Percentiles rank a stretch among this genome's conserved stretches.
Conservation (phyloP, 2,888 invertebrate species). For the Caenorhabditis virilis region DNA sequence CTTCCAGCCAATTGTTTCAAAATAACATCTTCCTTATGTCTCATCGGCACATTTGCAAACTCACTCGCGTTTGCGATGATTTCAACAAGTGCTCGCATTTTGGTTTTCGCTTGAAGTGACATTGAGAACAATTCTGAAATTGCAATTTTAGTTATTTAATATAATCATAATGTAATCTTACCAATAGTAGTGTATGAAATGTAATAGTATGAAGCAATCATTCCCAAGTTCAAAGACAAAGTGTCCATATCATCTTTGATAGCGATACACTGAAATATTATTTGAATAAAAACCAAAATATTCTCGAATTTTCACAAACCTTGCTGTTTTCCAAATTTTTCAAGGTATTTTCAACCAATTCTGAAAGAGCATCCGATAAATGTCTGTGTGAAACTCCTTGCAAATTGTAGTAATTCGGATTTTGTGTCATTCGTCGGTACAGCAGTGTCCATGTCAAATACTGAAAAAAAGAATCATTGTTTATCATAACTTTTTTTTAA, state of each 20-base stretch:
- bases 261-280: constrained; percentile 78
- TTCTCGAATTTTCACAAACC: no score
- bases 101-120: constrained; percentile 93
- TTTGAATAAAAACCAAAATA: not conserved
- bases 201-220: constrained; percentile 99
- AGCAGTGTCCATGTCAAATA: constrained; percentile 99
- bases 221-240: constrained; percentile 92
- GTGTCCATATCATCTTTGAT: constrained; percentile 98
- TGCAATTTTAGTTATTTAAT: not conserved
- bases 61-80: constrained; percentile 97
- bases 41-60: constrained; percentile 88
- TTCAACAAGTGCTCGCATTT: constrained; percentile 92
- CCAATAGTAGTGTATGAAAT: constrained; percentile 98
- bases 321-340: constrained; percentile 70
- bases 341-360: constrained; percentile 93
- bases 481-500: not conserved
- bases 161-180: constrained; percentile 68
- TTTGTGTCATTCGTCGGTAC: constrained; percentile 93
- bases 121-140: constrained; percentile 88
- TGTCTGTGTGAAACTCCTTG: constrained; percentile 78
- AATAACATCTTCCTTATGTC: constrained; percentile 91
- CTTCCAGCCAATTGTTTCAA: constrained; percentile 74
- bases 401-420: constrained; percentile 98
- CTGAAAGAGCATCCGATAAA: constrained; percentile 95
- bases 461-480: constrained; percentile 51